Evolutionary conservation across 2,797 vertebrate genomes (phyloP).

Genomic region (Diceros bicornis): DNA sequence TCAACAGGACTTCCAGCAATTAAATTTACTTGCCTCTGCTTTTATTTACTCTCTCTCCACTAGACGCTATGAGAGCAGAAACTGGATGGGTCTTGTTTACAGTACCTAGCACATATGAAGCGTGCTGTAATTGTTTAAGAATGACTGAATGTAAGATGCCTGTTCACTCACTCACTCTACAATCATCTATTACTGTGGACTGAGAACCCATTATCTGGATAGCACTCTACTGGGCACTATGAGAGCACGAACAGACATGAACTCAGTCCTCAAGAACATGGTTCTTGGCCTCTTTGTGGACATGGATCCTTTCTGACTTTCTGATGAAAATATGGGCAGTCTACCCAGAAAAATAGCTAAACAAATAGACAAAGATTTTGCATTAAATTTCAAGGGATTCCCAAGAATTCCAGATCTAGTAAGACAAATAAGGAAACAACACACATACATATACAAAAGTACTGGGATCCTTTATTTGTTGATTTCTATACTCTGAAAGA

Average conservation of each 20-base stretch:
- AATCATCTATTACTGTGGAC: background rate
- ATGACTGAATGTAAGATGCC: background rate
- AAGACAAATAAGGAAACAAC: background rate
- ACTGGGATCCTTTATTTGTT: background rate
- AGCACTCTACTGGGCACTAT: background rate
- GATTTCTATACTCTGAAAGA: background rate
- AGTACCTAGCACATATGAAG: background rate
- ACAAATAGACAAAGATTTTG: background rate
- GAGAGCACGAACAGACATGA: background rate
- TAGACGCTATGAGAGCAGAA: background rate
- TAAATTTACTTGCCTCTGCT: slow-evolving; percentile 13
- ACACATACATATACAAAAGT: background rate
- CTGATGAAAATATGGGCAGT: background rate
- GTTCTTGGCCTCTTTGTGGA: background rate
- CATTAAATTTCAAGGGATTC: slow-evolving; percentile 43
- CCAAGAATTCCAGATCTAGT: slow-evolving; percentile 13
- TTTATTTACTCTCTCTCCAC: slow-evolving; percentile 8
- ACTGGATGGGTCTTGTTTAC: background rate
- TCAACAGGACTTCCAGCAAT: background rate
- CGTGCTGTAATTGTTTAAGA: background rate
- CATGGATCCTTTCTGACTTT: background rate
- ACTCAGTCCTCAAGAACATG: slow-evolving; percentile 21
- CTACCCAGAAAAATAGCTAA: slow-evolving; percentile 2
- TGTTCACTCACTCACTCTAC: background rate
- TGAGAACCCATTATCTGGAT: background rate